These are phyloP conservation scores for Tachypleus tridentatus DNA, from an alignment of 1,140 invertebrate genomes.

Conservation along the genomic window DNA sequence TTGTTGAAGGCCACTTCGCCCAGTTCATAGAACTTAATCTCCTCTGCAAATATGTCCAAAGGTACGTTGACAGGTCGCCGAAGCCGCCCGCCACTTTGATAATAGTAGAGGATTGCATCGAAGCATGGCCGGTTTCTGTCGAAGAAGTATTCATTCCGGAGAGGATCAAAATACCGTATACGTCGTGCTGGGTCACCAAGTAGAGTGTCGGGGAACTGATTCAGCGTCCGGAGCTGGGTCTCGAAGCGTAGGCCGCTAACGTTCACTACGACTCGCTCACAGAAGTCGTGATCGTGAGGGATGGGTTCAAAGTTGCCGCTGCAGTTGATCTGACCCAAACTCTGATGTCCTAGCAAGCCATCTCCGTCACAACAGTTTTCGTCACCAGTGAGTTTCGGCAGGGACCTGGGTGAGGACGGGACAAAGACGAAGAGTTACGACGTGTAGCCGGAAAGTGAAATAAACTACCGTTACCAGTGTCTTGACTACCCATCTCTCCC, in stretches of 20 bases:
- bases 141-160: conserved; percentile 99
- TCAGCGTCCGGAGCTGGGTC: conserved; percentile 92
- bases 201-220: conserved; percentile 97
- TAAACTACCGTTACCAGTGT: conserved; percentile 11
- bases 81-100: conserved; percentile 93
- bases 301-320: conserved; percentile 67
- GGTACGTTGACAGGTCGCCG: conserved; percentile 95
- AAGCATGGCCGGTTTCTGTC: conserved; percentile 96
- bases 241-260: conserved; percentile 97
- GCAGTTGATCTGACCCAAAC: too few relatives aligned
- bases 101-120: conserved; percentile 98
- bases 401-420: conserved; percentile 57
- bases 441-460: not conserved
- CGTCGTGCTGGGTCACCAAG: conserved; percentile 48
- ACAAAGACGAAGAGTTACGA: too few relatives aligned
- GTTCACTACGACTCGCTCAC: conserved; percentile 95
- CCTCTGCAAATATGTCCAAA: conserved; percentile 93
- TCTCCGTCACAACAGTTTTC: conserved; percentile 75
- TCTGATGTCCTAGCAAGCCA: too few relatives aligned
- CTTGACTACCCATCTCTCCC: not conserved
- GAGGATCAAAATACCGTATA: conserved; percentile 78
- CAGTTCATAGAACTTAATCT: conserved; percentile 98
- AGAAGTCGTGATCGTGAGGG: conserved; percentile 93
- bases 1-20: conserved; percentile 95
- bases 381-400: conserved; percentile 90